A percentile compares a stretch with the other conserved stretches of the same genome.
These are phyloP conservation scores for Epiblema foenella DNA, from an alignment of 2,888 invertebrate species.

Conservation along the genomic window DNA sequence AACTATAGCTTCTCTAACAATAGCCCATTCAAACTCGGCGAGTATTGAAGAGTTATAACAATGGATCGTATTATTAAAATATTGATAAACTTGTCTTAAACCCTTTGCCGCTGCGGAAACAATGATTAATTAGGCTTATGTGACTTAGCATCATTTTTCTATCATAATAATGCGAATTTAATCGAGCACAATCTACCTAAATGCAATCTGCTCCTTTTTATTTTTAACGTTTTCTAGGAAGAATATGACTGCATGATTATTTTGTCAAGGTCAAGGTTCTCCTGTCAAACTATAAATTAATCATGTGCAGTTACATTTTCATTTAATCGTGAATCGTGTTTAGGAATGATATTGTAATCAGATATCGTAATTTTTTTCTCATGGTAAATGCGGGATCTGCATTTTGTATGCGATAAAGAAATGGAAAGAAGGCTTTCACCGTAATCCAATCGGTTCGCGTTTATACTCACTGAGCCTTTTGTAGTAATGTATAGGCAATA, in stretches of 20 bases:
- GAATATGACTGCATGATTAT: too few relatives aligned
- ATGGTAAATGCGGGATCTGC: neutral
- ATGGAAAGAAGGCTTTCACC: neutral
- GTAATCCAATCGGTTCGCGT: neutral
- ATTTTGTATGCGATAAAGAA: neutral
- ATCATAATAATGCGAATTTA: conserved; percentile 1
- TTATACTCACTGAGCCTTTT: neutral
- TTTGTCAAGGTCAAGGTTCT: neutral
- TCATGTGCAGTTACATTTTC: too few relatives aligned
- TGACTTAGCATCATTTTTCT: neutral
- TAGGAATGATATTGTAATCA: neutral
- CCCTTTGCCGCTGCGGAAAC: conserved; percentile 8
- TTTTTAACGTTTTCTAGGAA: neutral
- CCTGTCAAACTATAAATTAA: neutral
- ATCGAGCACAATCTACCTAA: neutral
- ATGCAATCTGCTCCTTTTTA: neutral
- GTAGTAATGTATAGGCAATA: neutral
- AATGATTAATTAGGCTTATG: neutral
- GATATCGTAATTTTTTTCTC: too few relatives aligned
- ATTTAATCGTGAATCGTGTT: neutral
- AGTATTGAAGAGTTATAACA: conserved; percentile 7
- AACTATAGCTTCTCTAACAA: conserved; percentile 41
- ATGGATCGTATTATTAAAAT: conserved; percentile 2
- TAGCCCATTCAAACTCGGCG: conserved; percentile 4
- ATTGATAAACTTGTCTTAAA: conserved; percentile 7